Percentiles rank a stretch among this genome's conserved stretches.
Conservation (phyloP, 2,888 invertebrate species). For the Aphodius sticticus region DNA sequence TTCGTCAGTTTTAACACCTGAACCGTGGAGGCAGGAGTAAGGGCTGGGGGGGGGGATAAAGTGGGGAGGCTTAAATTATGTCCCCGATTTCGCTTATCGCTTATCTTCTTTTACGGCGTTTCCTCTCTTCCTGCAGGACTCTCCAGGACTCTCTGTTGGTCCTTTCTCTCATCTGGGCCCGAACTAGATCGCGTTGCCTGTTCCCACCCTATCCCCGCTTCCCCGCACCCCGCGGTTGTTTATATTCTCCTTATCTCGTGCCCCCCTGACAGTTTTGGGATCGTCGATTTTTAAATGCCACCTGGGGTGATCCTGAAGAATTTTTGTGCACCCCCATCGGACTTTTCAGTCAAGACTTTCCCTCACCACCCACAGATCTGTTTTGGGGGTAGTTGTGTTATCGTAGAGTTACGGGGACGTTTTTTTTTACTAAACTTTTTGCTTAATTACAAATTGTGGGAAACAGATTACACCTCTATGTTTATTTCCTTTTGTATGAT, state of each 20-base stretch:
- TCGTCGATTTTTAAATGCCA: slow-evolving; percentile 34
- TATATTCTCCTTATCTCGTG: slow-evolving; percentile 52
- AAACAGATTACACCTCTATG: too few relatives aligned
- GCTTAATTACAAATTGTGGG: too few relatives aligned
- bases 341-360: not conserved
- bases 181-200: slow-evolving; percentile 5
- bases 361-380: too few relatives aligned
- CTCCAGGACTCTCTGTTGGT: slow-evolving; percentile 33
- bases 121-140: slow-evolving; percentile 35
- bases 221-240: slow-evolving; percentile 50
- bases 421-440: too few relatives aligned
- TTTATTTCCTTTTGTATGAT: too few relatives aligned
- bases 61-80: slow-evolving; percentile 50
- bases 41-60: slow-evolving; percentile 14
- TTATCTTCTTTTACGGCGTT: slow-evolving; percentile 49
- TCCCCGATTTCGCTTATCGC: slow-evolving; percentile 57
- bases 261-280: slow-evolving; percentile 48
- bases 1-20: slow-evolving; percentile 43
- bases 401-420: too few relatives aligned
- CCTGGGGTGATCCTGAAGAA: slow-evolving; percentile 24
- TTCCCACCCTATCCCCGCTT: slow-evolving; percentile 28
- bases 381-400: too few relatives aligned
- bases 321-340: not conserved
- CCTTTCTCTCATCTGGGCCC: not conserved
- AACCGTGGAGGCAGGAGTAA: slow-evolving; percentile 45